These are phyloP conservation scores for Tragelaphus strepsiceros DNA, from an alignment of 2,113 vertebrate genomes.

Conservation along the genomic window DNA sequence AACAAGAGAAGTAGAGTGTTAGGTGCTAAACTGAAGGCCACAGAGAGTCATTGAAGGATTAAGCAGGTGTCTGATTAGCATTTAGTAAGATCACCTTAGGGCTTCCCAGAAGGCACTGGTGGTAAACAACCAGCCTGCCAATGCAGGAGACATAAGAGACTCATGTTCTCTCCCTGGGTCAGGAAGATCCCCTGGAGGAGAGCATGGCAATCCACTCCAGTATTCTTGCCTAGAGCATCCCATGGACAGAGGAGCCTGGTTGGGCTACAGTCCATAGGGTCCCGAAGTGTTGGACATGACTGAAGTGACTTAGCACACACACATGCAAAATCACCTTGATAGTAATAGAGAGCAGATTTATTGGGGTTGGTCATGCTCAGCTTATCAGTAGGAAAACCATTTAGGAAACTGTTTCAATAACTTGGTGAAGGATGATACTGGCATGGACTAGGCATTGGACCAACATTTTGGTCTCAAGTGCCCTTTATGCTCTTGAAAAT, in stretches of 20 bases:
- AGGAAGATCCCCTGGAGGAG: not conserved
- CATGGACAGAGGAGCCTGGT: not conserved
- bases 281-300: not conserved
- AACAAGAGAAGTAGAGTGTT: not conserved
- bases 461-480: not conserved
- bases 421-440: not conserved
- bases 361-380: not conserved
- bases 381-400: not conserved
- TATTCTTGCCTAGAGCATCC: not conserved
- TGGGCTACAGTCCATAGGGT: not conserved
- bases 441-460: too few relatives aligned
- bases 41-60: not conserved
- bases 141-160: not conserved
- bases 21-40: not conserved
- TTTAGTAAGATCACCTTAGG: not conserved
- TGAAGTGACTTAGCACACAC: not conserved
- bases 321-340: not conserved
- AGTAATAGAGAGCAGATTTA: not conserved
- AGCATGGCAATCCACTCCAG: not conserved
- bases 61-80: not conserved
- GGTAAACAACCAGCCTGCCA: not conserved
- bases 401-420: not conserved
- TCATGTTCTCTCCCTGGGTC: not conserved
- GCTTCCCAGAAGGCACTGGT: not conserved
- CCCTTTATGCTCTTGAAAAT: not conserved